Evolutionary conservation across 2,888 invertebrate genomes (phyloP).

Genomic region (Plagodis dolabraria): DNA sequence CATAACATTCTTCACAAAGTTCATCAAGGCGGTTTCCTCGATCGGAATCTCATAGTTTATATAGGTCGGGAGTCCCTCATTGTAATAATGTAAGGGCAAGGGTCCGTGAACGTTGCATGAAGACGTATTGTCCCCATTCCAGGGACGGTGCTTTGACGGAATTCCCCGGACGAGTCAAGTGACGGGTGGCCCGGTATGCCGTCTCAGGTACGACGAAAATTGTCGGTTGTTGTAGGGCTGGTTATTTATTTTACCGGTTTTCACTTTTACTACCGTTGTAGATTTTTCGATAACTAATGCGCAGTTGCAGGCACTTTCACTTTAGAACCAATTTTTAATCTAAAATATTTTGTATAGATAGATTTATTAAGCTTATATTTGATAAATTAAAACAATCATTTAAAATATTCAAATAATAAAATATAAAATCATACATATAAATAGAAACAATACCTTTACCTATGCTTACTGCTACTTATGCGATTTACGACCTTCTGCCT

Average conservation of each 20-base stretch:
- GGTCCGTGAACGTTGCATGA: slow-evolving; percentile 70
- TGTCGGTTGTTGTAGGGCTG: slow-evolving; percentile 30
- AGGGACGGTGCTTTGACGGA: slow-evolving; percentile 70
- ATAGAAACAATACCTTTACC: too few species aligned
- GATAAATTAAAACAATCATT: too few species aligned
- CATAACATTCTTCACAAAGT: slow-evolving; percentile 31
- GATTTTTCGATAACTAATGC: too few species aligned
- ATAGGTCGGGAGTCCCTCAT: slow-evolving; percentile 56
- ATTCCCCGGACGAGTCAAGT: slow-evolving; percentile 51
- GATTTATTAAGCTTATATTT: too few species aligned
- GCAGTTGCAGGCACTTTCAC: too few species aligned
- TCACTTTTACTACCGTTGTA: slow-evolving; percentile 17
- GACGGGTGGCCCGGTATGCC: slow-evolving; percentile 36
- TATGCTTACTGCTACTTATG: too few species aligned
- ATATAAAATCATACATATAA: too few species aligned
- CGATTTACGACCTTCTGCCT: too few species aligned
- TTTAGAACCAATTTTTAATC: too few species aligned
- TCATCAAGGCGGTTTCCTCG: slow-evolving; percentile 38
- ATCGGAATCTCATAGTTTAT: slow-evolving; percentile 65
- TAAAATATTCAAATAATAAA: too few species aligned
- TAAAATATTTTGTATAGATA: too few species aligned
- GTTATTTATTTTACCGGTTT: slow-evolving; percentile 27
- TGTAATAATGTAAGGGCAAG: slow-evolving; percentile 63
- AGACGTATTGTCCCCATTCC: slow-evolving; percentile 71
- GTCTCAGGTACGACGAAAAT: slow-evolving; percentile 38